Base-by-base conservation (phyloP, 1,140 invertebrate species). In the Macrobrachium nipponense region DNA sequence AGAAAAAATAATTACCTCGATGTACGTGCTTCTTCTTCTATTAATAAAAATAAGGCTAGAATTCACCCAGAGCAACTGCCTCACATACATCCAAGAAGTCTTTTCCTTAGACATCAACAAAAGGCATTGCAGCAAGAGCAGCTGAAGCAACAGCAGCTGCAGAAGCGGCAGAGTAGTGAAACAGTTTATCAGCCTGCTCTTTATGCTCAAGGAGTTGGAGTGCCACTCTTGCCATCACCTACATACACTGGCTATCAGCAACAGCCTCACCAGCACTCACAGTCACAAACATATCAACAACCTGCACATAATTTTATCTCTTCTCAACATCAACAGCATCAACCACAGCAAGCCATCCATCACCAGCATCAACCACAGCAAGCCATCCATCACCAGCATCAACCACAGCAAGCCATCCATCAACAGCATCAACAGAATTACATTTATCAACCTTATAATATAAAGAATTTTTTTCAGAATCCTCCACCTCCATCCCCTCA, bases 1-100 rank as follows among this genome's bases (percentile, higher is more conserved):
- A 92, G 93, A 0, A 93, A 93, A 27, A 94, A 94, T 89, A 95
- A 95, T 90, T 95, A 95, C 87, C 89, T 95, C 80, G 94, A 95
- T 89, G 93, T 95, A 7, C 92, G 93, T 81, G 93, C 94, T 7
- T 93, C 93, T 64, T 91, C 94, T 85, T 80, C 87, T 62, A 88
- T 89, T 66, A 88, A 76, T 27, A 80, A 84, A 44, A 8, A 66
- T 15, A 83, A 82, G 66, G 14, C 80, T 36, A 70, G 88, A n/a
- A 70, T 79, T 23, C 88, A 88, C 61, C 88, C 88, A 66, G 84
- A 87, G n/a, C 80, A 87, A 60, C 88, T 80, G 18, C 82, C 81
- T 11, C 81, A 80, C 8, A 76, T 82, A 43, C 82, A 77, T 17
- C 88, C 85, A 79, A 83, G 88, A 75, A 88, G 88, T 20, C 80